Conservation (phyloP, 35 echinoderm and acorn worm species). For the Ophiothrix spiculata region DNA sequence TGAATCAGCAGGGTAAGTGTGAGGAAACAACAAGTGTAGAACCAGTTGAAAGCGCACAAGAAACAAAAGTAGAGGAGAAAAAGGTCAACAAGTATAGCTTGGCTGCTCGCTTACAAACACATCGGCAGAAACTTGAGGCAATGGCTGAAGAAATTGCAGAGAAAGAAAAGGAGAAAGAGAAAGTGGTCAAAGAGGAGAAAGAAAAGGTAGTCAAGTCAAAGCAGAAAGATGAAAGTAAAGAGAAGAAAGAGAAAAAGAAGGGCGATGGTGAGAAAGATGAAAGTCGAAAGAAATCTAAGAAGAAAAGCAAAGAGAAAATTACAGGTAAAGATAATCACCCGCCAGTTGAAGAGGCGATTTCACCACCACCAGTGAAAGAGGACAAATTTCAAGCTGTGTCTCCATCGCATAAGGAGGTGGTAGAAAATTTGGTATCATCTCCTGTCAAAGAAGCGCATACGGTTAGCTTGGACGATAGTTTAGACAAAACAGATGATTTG, state of each 20-base stretch:
- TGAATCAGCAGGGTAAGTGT: background rate
- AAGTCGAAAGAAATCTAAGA: background rate
- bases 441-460: no score
- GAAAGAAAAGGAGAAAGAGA: slow-evolving; percentile 35
- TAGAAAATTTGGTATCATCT: no score
- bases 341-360: no score
- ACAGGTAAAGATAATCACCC: background rate
- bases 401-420: no score
- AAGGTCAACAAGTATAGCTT: slow-evolving; percentile 23
- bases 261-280: slow-evolving; percentile 9
- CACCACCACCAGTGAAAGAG: no score
- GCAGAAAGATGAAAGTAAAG: slow-evolving; percentile 30
- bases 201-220: background rate
- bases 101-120: background rate
- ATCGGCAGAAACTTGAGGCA: background rate
- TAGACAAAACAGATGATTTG: background rate
- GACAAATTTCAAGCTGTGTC: no score
- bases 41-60: slow-evolving; percentile 22
- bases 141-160: slow-evolving; percentile 49
- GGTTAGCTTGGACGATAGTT: no score
- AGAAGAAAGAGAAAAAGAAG: slow-evolving; percentile 33
- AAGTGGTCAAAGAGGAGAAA: slow-evolving; percentile 34
- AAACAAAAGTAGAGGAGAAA: slow-evolving; percentile 18
- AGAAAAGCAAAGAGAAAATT: background rate
- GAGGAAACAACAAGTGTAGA: slow-evolving; percentile 23